Percentiles rank a stretch among this genome's conserved stretches.
phyloP scores from a whole-genome alignment of 2,113 vertebrate species.

The Synodontis membranacea region DNA sequence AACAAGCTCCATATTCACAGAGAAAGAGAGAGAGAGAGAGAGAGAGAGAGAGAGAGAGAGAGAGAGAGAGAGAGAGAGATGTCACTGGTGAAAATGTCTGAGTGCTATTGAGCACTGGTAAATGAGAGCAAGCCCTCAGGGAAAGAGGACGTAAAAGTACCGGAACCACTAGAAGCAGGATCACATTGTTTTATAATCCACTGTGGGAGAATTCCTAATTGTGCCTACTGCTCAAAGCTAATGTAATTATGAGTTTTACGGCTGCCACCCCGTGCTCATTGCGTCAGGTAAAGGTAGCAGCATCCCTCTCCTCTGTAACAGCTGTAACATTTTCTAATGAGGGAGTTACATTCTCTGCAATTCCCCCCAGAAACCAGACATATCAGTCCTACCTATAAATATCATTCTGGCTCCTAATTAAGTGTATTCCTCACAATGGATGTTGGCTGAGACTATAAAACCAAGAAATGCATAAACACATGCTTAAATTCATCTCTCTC shows the following conservation, averaged over 20 bases:
- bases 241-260: slow-evolving; percentile 10
- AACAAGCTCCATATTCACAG: neutral
- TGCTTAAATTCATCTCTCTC: neutral
- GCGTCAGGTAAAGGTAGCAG: slow-evolving; percentile 4
- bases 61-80: too few species aligned
- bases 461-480: slow-evolving; percentile 9
- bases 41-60: too few species aligned
- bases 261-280: neutral
- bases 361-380: neutral
- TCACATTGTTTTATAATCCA: slow-evolving; percentile 17
- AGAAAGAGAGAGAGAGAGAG: too few species aligned
- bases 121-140: neutral
- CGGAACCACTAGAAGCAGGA: neutral
- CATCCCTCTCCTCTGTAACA: neutral
- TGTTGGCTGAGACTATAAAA: neutral
- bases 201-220: slow-evolving; percentile 4
- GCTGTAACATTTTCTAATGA: slow-evolving; percentile 3
- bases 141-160: neutral
- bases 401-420: neutral
- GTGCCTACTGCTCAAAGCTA: neutral
- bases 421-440: neutral
- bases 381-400: slow-evolving; percentile 20
- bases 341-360: neutral
- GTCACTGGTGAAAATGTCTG: slow-evolving; percentile 15
- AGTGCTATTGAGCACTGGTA: neutral